phyloP scores from a whole-genome alignment of 2,797 vertebrate genomes.

The Aldrovandia affinis region DNA sequence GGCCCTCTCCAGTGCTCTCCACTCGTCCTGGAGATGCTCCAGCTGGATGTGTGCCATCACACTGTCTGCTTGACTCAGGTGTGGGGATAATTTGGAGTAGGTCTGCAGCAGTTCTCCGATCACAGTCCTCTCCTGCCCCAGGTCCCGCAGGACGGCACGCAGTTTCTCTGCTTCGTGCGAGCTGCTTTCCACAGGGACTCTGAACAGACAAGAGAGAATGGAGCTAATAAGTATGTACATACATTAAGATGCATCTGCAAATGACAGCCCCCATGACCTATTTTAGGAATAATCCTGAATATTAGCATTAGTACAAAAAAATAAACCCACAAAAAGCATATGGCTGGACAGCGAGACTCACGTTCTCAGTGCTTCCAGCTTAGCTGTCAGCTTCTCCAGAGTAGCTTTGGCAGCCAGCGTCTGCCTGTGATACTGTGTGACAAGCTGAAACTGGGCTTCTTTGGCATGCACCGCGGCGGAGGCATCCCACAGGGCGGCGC shows the following conservation, averaged over 20 bases:
- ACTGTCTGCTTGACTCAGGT: slow-evolving; percentile 72
- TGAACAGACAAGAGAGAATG: slow-evolving; percentile 53
- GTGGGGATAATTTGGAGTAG: slow-evolving; percentile 63
- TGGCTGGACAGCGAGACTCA: slow-evolving; percentile 67
- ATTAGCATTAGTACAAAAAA: background rate
- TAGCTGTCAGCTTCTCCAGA: slow-evolving; percentile 69
- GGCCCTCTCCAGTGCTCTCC: slow-evolving; percentile 72
- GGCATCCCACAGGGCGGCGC: slow-evolving; percentile 72
- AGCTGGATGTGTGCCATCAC: slow-evolving; percentile 69
- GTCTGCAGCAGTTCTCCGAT: slow-evolving; percentile 73
- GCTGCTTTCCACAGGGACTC: slow-evolving; percentile 74
- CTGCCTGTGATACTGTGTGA: slow-evolving; percentile 74
- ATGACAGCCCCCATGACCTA: background rate
- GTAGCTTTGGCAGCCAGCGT: slow-evolving; percentile 62
- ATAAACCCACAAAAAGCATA: background rate
- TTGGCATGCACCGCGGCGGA: slow-evolving; percentile 72
- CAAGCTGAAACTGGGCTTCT: slow-evolving; percentile 73
- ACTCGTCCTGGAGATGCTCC: slow-evolving; percentile 72
- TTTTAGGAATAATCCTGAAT: background rate
- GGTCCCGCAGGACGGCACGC: slow-evolving; percentile 64
- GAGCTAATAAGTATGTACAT: background rate
- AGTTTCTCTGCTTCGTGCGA: slow-evolving; percentile 73
- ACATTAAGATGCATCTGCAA: background rate
- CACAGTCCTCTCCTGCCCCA: slow-evolving; percentile 71
- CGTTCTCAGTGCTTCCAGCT: slow-evolving; percentile 78